Evolutionary conservation across 64 coral and sea anemone genomes (phyloP).

Genomic region (Catalaphyllia jardinei): DNA sequence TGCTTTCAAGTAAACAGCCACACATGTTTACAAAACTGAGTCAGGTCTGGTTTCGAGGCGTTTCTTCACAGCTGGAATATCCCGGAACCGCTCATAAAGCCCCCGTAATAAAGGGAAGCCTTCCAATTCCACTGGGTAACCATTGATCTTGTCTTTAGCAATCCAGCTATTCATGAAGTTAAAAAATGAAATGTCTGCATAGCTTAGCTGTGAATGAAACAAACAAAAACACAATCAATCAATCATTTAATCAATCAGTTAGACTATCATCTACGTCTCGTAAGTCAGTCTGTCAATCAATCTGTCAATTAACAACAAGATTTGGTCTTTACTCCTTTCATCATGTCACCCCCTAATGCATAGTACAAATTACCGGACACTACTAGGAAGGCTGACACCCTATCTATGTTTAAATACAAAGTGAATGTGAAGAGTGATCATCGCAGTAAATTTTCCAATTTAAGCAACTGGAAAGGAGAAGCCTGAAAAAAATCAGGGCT

Average conservation of each 20-base stretch:
- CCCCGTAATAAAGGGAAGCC: conserved; percentile 5
- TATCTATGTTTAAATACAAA: too few relatives aligned
- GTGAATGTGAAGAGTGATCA: too few relatives aligned
- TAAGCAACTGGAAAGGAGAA: too few relatives aligned
- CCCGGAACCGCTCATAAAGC: background rate
- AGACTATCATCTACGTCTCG: too few relatives aligned
- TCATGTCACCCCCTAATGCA: too few relatives aligned
- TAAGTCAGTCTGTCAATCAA: too few relatives aligned
- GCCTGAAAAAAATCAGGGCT: too few relatives aligned
- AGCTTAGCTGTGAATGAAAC: conserved; percentile 1
- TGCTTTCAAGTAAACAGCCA: background rate
- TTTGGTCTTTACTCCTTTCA: too few relatives aligned
- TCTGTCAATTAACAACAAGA: too few relatives aligned
- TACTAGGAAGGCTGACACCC: too few relatives aligned
- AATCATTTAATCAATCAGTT: background rate
- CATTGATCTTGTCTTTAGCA: conserved; percentile 17
- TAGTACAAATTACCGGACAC: too few relatives aligned
- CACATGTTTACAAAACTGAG: background rate
- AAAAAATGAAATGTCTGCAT: conserved; percentile 17
- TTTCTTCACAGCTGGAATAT: conserved; percentile 20
- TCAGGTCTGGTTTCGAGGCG: background rate
- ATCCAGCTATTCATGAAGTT: conserved; percentile 19
- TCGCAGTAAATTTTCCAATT: too few relatives aligned
- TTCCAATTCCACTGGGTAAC: background rate
- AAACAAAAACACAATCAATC: background rate